Base-by-base conservation (phyloP, 1,140 invertebrate genomes). In the Portunus trituberculatus region DNA sequence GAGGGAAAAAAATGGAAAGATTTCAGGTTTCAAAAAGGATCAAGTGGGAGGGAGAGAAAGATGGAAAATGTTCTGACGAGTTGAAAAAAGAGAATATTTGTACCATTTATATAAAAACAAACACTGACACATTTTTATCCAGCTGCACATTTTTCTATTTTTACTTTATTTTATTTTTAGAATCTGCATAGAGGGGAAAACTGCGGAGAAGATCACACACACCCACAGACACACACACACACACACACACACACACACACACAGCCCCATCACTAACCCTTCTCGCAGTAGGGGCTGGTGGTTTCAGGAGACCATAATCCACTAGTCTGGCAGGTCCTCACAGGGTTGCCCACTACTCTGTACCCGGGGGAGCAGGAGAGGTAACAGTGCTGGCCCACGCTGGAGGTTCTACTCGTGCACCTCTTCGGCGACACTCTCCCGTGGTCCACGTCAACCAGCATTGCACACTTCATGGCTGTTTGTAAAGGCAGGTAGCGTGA, bases 331-430 rank as follows among this genome's bases (percentile, higher is more conserved):
- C 96, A 96, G 8, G 96, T 96, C 29, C 96, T 76, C 1, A 96
- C 95, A 16, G 96, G 94, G 83, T 96, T 96, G 10, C 96, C 96
- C 16, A 95, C 92, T 3, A 96, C 94, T 4, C 94, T 32, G 67
- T 95, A 96, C 0, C 96, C 96, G 7, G 96, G 92, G 1, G 90
- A 83, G 82, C 96, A 96, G 4, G 96, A 96, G 45, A 96, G 94
- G 87, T 96, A 96, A 90, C 96, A 96, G 90, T 96, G 96, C 32
- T 96, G 92, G 14, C 96, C 96, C n/a, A 95, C 94, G 28, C 45
- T 52, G 12, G 96, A 96, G 7, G 92, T 92, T 4, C 94, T 67
- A 1, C 95, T 45, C 3, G 93, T 96, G 59, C 96, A 96, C 8
- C 95, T 76, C 6, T 45, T 83, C 28, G 96, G 96, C 8, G 96